These are phyloP conservation scores for Meriones unguiculatus DNA, from an alignment of 2,113 vertebrate species.

Conservation along the genomic window DNA sequence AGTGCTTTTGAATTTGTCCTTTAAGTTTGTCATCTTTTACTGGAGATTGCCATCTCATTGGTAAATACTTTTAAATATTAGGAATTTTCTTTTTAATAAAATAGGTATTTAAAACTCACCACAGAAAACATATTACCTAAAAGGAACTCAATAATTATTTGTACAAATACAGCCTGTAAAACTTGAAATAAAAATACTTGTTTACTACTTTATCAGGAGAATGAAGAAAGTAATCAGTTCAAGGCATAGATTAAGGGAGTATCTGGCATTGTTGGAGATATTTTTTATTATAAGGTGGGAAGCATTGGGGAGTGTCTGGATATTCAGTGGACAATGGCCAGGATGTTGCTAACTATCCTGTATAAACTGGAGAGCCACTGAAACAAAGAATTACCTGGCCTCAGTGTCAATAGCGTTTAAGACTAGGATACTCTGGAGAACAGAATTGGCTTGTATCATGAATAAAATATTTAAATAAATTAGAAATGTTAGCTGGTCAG, in stretches of 20 bases:
- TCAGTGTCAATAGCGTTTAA: background rate
- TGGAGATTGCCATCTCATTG: background rate
- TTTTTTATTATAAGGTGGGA: background rate
- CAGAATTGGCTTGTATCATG: background rate
- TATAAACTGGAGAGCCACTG: background rate
- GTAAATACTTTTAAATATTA: background rate
- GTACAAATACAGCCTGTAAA: constrained; percentile 11
- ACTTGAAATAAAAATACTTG: background rate
- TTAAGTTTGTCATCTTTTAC: constrained; percentile 41
- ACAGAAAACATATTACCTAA: background rate
- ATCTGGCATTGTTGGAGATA: constrained; percentile 1
- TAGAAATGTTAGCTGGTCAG: constrained; percentile 1
- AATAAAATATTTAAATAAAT: constrained; percentile 34
- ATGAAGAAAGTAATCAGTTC: background rate
- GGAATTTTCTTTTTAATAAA: background rate
- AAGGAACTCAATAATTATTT: constrained; percentile 10
- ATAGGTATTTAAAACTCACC: constrained; percentile 10
- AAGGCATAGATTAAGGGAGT: background rate
- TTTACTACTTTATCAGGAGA: background rate
- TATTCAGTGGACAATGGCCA: background rate
- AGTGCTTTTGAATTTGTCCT: background rate
- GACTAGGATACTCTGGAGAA: background rate
- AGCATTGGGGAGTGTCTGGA: fast-evolving
- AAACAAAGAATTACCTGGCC: constrained; percentile 16
- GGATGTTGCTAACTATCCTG: background rate